phyloP scores from a whole-genome alignment of 1,140 invertebrate genomes.

The Hylaeus anthracinus region DNA sequence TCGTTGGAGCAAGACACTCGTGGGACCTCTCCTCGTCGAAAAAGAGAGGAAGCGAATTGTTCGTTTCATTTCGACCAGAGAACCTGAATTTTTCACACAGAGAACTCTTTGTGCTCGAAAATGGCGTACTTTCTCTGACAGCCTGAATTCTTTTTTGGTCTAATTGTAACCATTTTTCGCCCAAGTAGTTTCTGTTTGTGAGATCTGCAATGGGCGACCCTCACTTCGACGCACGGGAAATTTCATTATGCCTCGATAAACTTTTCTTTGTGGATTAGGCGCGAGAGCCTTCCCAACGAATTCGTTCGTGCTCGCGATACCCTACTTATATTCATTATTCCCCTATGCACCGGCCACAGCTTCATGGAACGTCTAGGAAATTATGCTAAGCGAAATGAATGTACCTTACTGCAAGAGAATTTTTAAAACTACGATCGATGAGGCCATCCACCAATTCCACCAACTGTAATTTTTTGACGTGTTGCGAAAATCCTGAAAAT shows the following conservation, averaged over 20 bases:
- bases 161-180: conserved; percentile 11
- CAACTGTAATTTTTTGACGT: no score
- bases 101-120: not conserved
- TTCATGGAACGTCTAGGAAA: no score
- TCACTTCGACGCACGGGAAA: not conserved
- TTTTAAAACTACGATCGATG: no score
- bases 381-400: no score
- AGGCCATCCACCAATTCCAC: no score
- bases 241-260: not conserved
- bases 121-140: not conserved
- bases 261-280: conserved; percentile 10
- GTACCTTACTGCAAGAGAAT: no score
- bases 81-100: not conserved
- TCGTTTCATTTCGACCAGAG: not conserved
- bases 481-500: no score
- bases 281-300: not conserved
- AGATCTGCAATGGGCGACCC: not conserved
- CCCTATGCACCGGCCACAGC: no score
- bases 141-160: not conserved
- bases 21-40: not conserved
- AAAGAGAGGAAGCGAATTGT: not conserved
- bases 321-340: not conserved
- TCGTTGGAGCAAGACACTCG: not conserved
- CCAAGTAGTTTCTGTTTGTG: conserved; percentile 9
- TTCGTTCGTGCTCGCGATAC: not conserved